Evolutionary conservation across 1,140 invertebrate genomes (phyloP).

Genomic region (Diuraphis noxia): DNA sequence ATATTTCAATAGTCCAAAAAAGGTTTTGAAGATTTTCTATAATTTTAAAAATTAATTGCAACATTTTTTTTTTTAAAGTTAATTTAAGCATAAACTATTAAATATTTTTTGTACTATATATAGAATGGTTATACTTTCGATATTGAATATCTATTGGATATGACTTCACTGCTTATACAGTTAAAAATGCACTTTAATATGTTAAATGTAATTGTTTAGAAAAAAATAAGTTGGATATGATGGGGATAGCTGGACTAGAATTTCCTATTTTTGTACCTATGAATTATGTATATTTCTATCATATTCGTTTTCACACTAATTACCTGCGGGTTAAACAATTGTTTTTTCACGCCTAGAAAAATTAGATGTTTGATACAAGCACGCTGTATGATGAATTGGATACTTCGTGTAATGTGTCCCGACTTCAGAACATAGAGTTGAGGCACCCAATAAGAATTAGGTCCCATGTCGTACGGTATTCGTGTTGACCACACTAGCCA

Average conservation of each 20-base stretch:
- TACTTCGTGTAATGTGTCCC: background rate
- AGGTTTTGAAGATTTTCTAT: no score
- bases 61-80: no score
- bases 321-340: background rate
- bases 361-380: background rate
- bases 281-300: background rate
- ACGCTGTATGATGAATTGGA: background rate
- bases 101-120: background rate
- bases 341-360: background rate
- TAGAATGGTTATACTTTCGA: background rate
- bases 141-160: background rate
- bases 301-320: background rate
- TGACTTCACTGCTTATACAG: background rate
- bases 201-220: background rate
- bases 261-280: background rate
- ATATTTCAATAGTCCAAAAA: background rate
- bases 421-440: background rate
- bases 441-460: background rate
- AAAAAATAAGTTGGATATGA: background rate
- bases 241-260: background rate
- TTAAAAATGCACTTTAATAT: background rate
- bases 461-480: background rate
- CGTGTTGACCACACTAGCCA: background rate
- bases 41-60: no score
- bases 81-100: no score